Evolutionary conservation across 2,797 vertebrate species (phyloP), one percentile per base, ranked within the genome.

Genomic region (Microctenopoma lineatum): DNA sequence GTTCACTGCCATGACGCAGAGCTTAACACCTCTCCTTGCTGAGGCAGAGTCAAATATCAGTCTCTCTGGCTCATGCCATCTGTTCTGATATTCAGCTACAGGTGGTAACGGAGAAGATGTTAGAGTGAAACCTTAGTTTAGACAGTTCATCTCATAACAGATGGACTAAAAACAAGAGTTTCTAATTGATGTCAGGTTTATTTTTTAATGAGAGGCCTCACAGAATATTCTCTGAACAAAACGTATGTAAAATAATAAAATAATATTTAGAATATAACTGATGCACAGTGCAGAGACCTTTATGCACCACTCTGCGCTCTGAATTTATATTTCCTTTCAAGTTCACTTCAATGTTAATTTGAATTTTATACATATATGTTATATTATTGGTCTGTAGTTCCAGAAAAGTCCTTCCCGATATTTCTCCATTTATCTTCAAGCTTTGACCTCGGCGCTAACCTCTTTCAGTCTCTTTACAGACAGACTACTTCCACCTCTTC

Each of bases 401-500:
- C 7, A n/a, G 8, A 12, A 41, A 52, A 12, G 21, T 4, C 15
- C 61, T 16, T 14, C 15, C 26, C 50, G 47, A 71, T 70, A 54
- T 59, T 59, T 39, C 45, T 16, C 25, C 55, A 10, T 74, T 72
- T 27, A 27, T 51, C 32, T 55, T 66, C 9, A 21, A 9, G 11
- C 58, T 1, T 38, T 27, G 5, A 66, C 21, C 44, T 13, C 38
- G 53, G 45, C 39, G n/a, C 36, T 2, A 13, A 25, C 14, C 15
- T 44, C 1, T 4, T 29, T 26, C 25, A 16, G 34, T 44, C 18
- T 58, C 45, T 55, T 5, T 26, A 4, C 84, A 99, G 98, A 99
- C 97, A 0, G 98, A 99, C 87, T 99, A 99, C 87, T 99, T 99
- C 93, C 98, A 99, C 93, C 96, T 99, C 67, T 99, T 99, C 72